phyloP scores from a whole-genome alignment of 1,140 invertebrate genomes.

The Neodiprion pinetum region DNA sequence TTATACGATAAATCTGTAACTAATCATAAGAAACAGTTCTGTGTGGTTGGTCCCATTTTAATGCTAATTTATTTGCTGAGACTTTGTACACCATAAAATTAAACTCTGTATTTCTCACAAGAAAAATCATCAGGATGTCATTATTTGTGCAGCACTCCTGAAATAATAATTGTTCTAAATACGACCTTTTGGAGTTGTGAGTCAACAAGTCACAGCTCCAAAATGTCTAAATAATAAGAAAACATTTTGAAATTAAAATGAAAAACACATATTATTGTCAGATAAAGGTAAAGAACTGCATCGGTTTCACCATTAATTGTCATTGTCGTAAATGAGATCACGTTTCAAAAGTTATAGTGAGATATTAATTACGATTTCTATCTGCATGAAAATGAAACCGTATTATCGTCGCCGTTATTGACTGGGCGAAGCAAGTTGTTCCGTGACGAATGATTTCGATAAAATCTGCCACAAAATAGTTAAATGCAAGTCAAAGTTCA shows the following conservation, averaged over 20 bases:
- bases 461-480: neutral
- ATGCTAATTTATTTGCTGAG: conserved; percentile 22
- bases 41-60: conserved; percentile 33
- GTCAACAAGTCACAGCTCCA: neutral
- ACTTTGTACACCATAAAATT: conserved; percentile 14
- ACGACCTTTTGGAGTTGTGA: neutral
- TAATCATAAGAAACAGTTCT: conserved; percentile 11
- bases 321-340: too few species aligned
- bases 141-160: neutral
- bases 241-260: neutral
- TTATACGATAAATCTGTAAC: conserved; percentile 22
- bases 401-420: neutral
- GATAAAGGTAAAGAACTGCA: neutral
- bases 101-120: conserved; percentile 6
- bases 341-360: neutral
- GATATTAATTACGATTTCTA: neutral
- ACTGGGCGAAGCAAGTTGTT: neutral
- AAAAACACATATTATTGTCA: neutral
- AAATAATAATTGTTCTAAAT: neutral
- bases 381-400: neutral
- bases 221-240: neutral
- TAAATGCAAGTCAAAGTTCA: neutral
- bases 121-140: neutral
- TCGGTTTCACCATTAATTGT: too few species aligned
- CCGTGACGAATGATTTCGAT: neutral